Evolutionary conservation across 2,888 invertebrate genomes (phyloP), one percentile per base, ranked within the genome.

Genomic region (Microplitis manilae): DNA sequence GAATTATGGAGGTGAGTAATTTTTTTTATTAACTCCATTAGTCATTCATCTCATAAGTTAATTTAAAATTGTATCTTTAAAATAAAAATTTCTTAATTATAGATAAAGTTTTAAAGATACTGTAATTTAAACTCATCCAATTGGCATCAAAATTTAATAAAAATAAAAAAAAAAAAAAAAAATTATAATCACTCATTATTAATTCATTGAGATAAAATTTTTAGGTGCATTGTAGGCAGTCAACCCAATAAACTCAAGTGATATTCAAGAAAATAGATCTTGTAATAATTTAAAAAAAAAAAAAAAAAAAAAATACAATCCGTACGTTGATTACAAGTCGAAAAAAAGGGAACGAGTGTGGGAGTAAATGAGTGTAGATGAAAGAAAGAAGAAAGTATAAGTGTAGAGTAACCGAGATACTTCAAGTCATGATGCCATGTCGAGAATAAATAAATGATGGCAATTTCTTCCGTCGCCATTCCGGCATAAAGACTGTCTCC

Each of bases 1-100:
- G 91, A 97, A 98, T 92, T 98, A 98, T 93, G 98, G 97, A 95
- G 97, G 97, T 97, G 93, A 94, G 95, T 91, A 85, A 20, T 41
- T 73, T 13, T 62, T 41, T 73, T 69, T 61, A 38, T 59, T 65
- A 8, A 20, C 1, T 40, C n/a, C 39, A 68, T 39, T n/a, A 15
- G n/a, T n/a, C 13, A 38, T 30, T 40, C 62, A 62, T 72, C 62
- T 6, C 8, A 15, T 6, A 13, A 38, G 13, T 67, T 38, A 67
- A n/a, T 13, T 67, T 0, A 73, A 64, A 5, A 69, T 60, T 65
- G 30, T 30, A 30, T 30, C 30, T 30, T 30, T 4, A 30, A 30
- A 30, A 30, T 30, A 4, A 30, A 30, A 30, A 30, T 30, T 30
- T 30, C 2, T 30, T 30, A 30, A 30, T 30, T 30, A 30, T 30